These are phyloP conservation scores for Atta colombica DNA, from an alignment of 1,140 invertebrate species.

Conservation along the genomic window DNA sequence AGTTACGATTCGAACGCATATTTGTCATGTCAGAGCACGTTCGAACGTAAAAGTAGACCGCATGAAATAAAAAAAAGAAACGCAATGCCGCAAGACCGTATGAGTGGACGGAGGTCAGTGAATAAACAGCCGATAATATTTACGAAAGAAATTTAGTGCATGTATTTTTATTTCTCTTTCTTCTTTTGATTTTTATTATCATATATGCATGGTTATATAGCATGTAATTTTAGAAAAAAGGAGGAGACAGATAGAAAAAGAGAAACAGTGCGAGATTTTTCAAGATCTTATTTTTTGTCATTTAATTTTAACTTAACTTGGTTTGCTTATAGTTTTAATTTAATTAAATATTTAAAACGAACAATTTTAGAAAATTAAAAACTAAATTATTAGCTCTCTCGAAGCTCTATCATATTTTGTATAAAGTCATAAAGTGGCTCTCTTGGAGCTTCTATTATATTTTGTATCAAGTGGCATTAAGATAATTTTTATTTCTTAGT, in stretches of 20 bases:
- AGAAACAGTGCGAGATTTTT: neutral
- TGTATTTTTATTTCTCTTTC: constrained; percentile 21
- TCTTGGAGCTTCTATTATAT: neutral
- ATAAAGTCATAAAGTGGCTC: too few relatives aligned
- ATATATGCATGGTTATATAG: neutral
- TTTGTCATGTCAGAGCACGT: constrained; percentile 64
- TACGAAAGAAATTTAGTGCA: constrained; percentile 4
- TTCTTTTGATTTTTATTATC: neutral
- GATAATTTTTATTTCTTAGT: neutral
- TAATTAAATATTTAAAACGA: neutral
- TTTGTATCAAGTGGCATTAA: too few relatives aligned
- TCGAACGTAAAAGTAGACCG: constrained; percentile 54
- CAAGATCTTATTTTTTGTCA: neutral
- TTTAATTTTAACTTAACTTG: too few relatives aligned
- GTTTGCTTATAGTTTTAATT: neutral
- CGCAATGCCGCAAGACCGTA: constrained; percentile 35
- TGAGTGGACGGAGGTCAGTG: constrained; percentile 45
- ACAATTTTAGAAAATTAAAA: constrained; percentile 12
- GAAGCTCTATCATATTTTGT: neutral
- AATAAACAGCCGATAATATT: constrained; percentile 49
- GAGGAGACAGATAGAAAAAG: neutral
- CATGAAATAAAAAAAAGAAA: constrained; percentile 16
- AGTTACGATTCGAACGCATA: constrained; percentile 68
- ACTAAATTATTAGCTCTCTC: neutral
- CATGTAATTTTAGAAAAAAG: neutral